Evolutionary conservation across 1,140 invertebrate species (phyloP).

Genomic region (Sarcophaga peregrina): DNA sequence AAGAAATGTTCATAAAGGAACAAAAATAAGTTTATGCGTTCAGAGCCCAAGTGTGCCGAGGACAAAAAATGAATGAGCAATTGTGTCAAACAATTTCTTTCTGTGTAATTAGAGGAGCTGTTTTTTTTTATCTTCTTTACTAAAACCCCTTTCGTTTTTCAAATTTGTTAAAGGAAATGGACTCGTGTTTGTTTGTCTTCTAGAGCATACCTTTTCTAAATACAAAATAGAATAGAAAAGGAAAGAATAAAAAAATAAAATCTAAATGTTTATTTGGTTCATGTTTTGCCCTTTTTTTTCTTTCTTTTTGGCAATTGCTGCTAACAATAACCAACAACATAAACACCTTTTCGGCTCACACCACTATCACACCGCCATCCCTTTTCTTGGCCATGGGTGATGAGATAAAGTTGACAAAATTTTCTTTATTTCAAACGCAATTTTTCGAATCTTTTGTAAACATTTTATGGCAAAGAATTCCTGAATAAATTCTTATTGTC

Average conservation of each 20-base stretch:
- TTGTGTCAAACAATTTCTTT: no score
- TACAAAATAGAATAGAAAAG: no score
- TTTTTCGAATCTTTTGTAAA: conserved; percentile 28
- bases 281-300: not conserved
- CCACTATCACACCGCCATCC: not conserved
- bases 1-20: no score
- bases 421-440: not conserved
- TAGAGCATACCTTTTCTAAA: no score
- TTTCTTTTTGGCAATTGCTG: not conserved
- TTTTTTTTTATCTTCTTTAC: not conserved
- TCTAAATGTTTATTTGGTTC: not conserved
- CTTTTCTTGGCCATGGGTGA: not conserved
- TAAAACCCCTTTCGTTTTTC: not conserved
- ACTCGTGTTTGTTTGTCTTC: not conserved
- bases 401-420: not conserved
- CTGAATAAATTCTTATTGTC: conserved; percentile 8
- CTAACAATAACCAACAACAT: not conserved
- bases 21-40: no score
- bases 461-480: conserved; percentile 31
- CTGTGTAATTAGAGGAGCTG: not conserved
- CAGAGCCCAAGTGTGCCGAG: no score
- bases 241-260: not conserved
- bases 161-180: not conserved
- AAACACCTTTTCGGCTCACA: not conserved
- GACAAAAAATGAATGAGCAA: no score